phyloP scores from a whole-genome alignment of 2,113 vertebrate genomes.

The Platysteira castanea region DNA sequence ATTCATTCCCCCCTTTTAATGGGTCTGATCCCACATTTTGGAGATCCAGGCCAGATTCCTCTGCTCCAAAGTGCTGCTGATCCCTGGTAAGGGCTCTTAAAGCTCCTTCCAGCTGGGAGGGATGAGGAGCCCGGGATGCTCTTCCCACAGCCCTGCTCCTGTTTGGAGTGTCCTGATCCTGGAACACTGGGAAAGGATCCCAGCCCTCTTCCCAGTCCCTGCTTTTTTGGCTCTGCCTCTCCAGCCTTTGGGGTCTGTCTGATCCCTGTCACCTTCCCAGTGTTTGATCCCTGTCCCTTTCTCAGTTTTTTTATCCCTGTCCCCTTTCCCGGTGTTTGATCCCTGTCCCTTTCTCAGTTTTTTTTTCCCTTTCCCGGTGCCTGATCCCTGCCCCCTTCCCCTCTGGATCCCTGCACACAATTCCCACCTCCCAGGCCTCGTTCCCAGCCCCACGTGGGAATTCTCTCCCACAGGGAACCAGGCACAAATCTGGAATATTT shows the following conservation, averaged over 20 bases:
- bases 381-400: neutral
- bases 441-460: neutral
- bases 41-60: neutral
- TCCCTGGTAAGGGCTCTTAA: neutral
- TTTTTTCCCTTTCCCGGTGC: neutral
- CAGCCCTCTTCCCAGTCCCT: neutral
- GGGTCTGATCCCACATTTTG: neutral
- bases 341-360: neutral
- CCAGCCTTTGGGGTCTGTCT: neutral
- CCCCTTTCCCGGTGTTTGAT: neutral
- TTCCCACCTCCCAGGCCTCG: neutral
- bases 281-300: neutral
- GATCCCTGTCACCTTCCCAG: accelerated
- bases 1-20: neutral
- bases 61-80: neutral
- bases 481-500: neutral
- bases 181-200: neutral
- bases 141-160: accelerated
- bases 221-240: neutral
- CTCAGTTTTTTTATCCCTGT: too few relatives aligned
- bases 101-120: neutral
- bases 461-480: neutral
- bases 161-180: neutral
- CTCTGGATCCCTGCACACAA: neutral
- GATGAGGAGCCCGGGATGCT: neutral